Evolutionary conservation across 2,888 invertebrate genomes (phyloP).

Genomic region (Philereme transversata): DNA sequence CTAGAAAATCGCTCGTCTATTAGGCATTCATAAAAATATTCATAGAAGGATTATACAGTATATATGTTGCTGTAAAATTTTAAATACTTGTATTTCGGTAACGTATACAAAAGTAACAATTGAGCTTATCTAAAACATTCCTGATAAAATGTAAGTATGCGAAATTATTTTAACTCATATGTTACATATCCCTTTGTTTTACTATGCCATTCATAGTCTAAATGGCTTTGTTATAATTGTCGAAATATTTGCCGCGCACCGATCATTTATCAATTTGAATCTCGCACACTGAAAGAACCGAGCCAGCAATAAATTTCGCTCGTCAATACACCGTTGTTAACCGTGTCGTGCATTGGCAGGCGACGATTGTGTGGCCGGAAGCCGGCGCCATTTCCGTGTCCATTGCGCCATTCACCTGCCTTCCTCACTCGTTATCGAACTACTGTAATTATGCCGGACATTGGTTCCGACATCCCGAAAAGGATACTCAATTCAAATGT

Average conservation of each 20-base stretch:
- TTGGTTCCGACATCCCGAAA: conserved; percentile 20
- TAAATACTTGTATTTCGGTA: no score
- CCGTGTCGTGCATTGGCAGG: conserved; percentile 38
- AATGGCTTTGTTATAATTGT: not conserved
- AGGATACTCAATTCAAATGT: conserved; percentile 17
- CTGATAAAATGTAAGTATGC: no score
- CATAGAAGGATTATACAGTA: no score
- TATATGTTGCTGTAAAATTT: no score
- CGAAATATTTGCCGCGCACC: conserved; percentile 5
- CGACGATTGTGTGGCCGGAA: conserved; percentile 73
- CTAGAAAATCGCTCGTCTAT: no score
- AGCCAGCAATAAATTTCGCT: conserved; percentile 32
- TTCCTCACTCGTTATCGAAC: conserved; percentile 52
- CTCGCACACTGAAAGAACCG: conserved; percentile 24
- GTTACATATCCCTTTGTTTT: no score
- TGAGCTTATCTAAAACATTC: no score
- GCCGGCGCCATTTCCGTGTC: conserved; percentile 69
- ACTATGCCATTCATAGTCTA: no score
- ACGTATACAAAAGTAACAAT: no score
- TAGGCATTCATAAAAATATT: no score
- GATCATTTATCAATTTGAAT: conserved; percentile 26
- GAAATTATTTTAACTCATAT: no score
- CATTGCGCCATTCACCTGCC: conserved; percentile 61
- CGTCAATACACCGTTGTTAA: conserved; percentile 36
- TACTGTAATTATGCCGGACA: conserved; percentile 52